Conservation (phyloP, 2,113 vertebrate genomes). For the Delphinus delphis region DNA sequence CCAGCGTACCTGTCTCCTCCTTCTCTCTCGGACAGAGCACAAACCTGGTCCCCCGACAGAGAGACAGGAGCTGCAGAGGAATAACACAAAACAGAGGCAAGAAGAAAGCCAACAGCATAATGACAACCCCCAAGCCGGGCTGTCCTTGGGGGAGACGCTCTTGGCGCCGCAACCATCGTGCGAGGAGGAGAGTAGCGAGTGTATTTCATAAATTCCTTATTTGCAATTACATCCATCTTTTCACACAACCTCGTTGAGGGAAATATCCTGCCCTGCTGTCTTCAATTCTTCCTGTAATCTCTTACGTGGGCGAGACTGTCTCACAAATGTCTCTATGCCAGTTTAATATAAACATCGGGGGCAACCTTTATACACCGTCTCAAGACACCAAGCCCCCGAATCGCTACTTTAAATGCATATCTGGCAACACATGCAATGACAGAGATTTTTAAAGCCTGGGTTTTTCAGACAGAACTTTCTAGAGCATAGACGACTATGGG, state of each 20-base stretch:
- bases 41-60: accelerated
- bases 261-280: not conserved
- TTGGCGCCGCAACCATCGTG: accelerated
- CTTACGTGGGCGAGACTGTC: not conserved
- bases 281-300: not conserved
- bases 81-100: accelerated
- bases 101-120: accelerated
- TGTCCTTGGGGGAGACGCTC: accelerated
- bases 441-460: too few species aligned
- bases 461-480: too few species aligned
- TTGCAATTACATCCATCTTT: slow-evolving; percentile 56
- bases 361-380: accelerated
- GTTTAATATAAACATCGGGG: not conserved
- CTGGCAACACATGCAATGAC: accelerated
- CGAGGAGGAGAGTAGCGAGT: accelerated
- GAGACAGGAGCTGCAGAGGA: accelerated
- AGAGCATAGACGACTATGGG: accelerated
- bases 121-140: accelerated
- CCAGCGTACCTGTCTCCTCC: accelerated
- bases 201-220: slow-evolving; percentile 32
- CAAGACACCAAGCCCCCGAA: accelerated
- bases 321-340: not conserved
- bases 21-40: accelerated
- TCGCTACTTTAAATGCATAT: not conserved
- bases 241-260: not conserved